phyloP scores from a whole-genome alignment of 2,888 invertebrate species.

The Emmelina monodactyla region DNA sequence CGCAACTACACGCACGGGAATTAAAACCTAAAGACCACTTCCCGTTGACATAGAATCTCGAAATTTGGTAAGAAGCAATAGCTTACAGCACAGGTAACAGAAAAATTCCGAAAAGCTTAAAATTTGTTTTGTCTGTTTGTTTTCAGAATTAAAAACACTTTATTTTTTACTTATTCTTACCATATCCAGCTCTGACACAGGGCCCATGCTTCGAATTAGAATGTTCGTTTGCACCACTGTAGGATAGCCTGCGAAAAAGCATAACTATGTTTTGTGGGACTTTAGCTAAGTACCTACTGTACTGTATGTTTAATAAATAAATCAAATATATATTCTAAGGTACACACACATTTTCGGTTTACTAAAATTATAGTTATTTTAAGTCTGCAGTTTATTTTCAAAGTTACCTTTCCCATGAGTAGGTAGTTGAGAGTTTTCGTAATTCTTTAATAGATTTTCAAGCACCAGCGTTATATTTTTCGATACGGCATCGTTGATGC shows the following conservation, averaged over 20 bases:
- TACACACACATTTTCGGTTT: no score
- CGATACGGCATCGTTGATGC: conserved; percentile 76
- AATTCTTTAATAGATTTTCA: conserved; percentile 87
- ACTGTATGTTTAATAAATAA: not conserved
- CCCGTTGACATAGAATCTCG: no score
- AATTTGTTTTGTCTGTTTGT: no score
- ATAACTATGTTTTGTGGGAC: not conserved
- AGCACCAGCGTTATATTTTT: conserved; percentile 85
- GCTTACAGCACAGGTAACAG: no score
- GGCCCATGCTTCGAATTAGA: conserved; percentile 90
- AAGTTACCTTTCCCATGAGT: conserved; percentile 83
- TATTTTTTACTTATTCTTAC: no score
- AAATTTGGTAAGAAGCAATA: no score
- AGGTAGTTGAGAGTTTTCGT: conserved; percentile 88
- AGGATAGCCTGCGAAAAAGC: conserved; percentile 72
- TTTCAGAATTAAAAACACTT: no score
- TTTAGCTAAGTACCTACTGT: not conserved
- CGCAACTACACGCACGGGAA: no score
- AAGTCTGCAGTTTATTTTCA: conserved; percentile 3
- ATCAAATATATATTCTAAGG: conserved; percentile 10
- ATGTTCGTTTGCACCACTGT: conserved; percentile 89
- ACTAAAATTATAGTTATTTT: no score
- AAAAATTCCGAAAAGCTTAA: no score
- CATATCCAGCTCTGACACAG: conserved; percentile 91
- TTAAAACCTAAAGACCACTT: no score